Evolutionary conservation across 2,888 invertebrate genomes (phyloP), one percentile per base, ranked within the genome.

Genomic region (Hirtodrosophila histrioides): DNA sequence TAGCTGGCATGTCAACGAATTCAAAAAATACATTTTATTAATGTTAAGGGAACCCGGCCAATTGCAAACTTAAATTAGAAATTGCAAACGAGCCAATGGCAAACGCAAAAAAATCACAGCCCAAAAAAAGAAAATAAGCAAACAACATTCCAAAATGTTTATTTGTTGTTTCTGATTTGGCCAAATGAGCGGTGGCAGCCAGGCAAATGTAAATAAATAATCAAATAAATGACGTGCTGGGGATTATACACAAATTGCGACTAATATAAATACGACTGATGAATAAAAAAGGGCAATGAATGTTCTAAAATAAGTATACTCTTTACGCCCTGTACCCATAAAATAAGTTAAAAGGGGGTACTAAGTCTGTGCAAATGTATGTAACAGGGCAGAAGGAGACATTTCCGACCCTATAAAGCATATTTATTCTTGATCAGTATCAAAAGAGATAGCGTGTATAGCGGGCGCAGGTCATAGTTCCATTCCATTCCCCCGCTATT

Each of bases 21-120:
- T 11, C 17, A 48, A 53, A 69, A 69, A 53, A 72, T 76, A 56
- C 56, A 51, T 51, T 55, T 50, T 66, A 83, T 69, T 76, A 62
- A 69, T 72, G 72, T 58, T 56, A 56, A 64, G 73, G 54, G 65
- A 63, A 12, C 57, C 46, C 49, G 48, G 65, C 69, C 69, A 76
- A 66, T 76, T 69, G 57, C 51, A 54, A 39, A 76, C 46, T 66
- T n/a, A 63, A 72, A 51, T 65, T 63, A 43, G 55, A 69, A 67
- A 56, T 43, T 40, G 43, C 54, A 4, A 44, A 31, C 11, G 12
- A 31, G 44, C 40, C 40, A 56, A 48, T 33, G 41, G 23, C n/a
- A 17, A 39, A 45, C n/a, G 40, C 11, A 40, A 29, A 39, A 24
- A 35, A 53, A 36, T 37, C 17, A 35, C 17, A 31, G 3, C 7